These are phyloP conservation scores for Metacarcinus magister DNA, from an alignment of 2,888 invertebrate genomes.

Conservation along the genomic window DNA sequence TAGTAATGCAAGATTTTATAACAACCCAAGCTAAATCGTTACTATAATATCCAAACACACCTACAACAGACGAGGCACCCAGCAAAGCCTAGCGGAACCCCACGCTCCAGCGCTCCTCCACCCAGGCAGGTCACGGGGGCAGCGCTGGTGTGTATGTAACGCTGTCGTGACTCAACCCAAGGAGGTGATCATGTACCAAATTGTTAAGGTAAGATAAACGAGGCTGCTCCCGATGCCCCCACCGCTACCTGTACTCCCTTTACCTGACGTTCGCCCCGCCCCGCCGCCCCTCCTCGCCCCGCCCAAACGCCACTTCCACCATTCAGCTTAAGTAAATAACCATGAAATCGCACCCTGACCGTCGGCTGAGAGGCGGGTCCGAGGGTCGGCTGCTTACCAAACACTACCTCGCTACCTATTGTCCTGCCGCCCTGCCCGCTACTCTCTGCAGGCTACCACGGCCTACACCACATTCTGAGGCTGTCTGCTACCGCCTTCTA, in stretches of 20 bases:
- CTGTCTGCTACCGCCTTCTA: too few species aligned
- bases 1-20: not conserved
- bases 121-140: not conserved
- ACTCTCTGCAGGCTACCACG: not conserved
- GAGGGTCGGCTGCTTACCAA: not conserved
- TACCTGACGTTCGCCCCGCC: not conserved
- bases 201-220: not conserved
- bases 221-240: not conserved
- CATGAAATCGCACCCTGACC: constrained; percentile 19
- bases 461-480: not conserved
- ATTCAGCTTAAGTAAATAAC: constrained; percentile 19
- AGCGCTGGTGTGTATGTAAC: too few species aligned
- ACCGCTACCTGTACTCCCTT: not conserved
- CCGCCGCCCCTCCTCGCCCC: not conserved
- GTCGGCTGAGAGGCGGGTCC: not conserved
- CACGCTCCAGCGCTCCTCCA: not conserved
- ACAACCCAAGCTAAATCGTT: too few species aligned
- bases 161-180: not conserved
- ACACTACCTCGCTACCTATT: not conserved
- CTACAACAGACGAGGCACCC: not conserved
- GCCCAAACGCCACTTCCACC: not conserved
- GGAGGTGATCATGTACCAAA: not conserved
- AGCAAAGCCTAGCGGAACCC: not conserved
- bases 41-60: not conserved
- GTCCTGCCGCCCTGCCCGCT: not conserved